Evolutionary conservation across 2,888 invertebrate species (phyloP).

Genomic region (Microplitis manilae): DNA sequence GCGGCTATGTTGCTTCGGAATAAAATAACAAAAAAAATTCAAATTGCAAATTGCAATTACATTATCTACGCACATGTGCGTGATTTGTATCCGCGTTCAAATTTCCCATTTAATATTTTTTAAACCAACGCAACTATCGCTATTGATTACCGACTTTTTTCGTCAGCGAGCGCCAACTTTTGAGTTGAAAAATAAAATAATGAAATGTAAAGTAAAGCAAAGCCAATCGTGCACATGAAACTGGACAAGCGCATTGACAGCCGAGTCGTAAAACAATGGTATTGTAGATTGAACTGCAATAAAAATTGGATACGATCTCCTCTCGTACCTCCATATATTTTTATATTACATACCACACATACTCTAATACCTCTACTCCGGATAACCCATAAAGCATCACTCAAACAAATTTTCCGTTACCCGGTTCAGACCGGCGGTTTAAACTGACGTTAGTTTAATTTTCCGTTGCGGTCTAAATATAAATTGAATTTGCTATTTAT

Average conservation of each 20-base stretch:
- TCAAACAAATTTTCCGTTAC: not conserved
- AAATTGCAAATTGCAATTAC: not conserved
- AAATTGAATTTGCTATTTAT: not conserved
- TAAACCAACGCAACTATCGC: not conserved
- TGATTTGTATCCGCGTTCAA: conserved; percentile 1
- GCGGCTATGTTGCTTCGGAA: not conserved
- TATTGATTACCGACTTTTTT: not conserved
- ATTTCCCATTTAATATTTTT: not conserved
- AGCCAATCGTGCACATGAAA: not conserved
- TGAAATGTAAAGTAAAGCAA: not conserved
- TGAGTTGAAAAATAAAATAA: not conserved
- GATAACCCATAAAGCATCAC: not conserved
- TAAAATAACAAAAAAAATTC: not conserved
- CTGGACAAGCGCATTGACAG: not conserved
- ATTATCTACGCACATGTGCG: not conserved
- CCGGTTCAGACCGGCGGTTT: not conserved
- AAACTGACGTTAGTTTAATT: not conserved
- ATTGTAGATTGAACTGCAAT: not conserved
- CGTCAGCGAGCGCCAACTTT: not conserved
- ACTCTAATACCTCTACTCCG: not conserved
- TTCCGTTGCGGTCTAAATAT: not conserved
- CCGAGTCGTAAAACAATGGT: not conserved
- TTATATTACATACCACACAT: not conserved
- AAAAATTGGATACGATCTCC: not conserved
- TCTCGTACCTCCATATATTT: not conserved